phyloP scores from a whole-genome alignment of 2,113 vertebrate genomes.

The Neogale vison region DNA sequence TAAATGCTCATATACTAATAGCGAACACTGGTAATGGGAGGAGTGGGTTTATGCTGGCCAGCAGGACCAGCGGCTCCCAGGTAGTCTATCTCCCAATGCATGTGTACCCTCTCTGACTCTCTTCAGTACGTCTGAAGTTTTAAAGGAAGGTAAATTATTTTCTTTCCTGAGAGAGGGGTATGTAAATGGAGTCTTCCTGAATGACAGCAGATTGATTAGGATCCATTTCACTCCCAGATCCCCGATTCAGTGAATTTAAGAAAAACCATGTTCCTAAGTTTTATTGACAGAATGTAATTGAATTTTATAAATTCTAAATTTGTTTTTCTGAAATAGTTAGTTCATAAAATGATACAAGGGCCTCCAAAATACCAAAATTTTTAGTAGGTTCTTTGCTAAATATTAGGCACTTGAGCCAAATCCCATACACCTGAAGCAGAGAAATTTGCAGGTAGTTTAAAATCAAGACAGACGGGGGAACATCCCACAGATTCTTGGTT shows the following conservation, averaged over 20 bases:
- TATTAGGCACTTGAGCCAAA: not conserved
- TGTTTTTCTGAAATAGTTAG: constrained; percentile 7
- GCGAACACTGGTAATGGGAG: not conserved
- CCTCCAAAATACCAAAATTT: not conserved
- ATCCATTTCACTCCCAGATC: not conserved
- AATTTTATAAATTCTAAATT: constrained; percentile 31
- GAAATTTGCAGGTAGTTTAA: not conserved
- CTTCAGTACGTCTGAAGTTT: not conserved
- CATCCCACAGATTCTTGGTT: not conserved
- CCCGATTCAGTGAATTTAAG: not conserved
- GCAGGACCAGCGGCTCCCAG: not conserved
- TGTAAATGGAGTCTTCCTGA: not conserved
- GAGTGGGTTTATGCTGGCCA: not conserved
- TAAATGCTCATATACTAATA: not conserved
- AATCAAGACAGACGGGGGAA: not conserved
- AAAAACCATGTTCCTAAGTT: not conserved
- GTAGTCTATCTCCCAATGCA: not conserved
- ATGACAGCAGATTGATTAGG: not conserved
- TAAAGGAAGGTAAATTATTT: not conserved
- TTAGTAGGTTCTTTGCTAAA: not conserved
- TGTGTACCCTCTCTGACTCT: not conserved
- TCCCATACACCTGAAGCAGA: not conserved
- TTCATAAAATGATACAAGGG: not conserved
- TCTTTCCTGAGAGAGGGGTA: not conserved
- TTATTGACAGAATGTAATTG: not conserved